phyloP scores from a whole-genome alignment of 2,113 vertebrate species.

The Gulo gulo region DNA sequence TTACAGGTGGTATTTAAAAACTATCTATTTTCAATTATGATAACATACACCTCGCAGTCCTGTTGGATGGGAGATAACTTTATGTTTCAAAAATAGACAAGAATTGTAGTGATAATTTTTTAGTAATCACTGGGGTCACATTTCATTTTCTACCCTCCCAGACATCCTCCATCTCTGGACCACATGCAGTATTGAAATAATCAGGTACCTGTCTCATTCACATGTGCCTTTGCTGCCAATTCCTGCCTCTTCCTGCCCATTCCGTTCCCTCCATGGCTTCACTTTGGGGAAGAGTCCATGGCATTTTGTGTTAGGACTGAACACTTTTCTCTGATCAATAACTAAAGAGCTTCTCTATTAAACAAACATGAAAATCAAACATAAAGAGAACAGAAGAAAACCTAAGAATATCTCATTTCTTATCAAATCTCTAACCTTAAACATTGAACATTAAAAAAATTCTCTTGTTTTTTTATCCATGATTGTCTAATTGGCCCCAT shows the following conservation, averaged over 20 bases:
- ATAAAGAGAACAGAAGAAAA: neutral
- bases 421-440: neutral
- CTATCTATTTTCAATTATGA: constrained; percentile 34
- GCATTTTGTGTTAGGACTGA: neutral
- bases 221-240: neutral
- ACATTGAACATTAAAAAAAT: neutral
- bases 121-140: neutral
- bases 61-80: constrained; percentile 26
- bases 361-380: neutral
- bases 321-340: neutral
- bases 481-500: neutral
- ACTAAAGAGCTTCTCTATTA: neutral
- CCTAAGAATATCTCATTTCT: neutral
- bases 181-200: neutral
- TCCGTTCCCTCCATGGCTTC: neutral
- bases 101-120: neutral
- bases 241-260: neutral
- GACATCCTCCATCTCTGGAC: neutral
- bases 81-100: constrained; percentile 14
- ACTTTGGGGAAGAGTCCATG: neutral
- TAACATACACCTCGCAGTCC: neutral
- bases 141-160: neutral
- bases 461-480: neutral
- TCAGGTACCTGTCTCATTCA: neutral
- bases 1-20: constrained; percentile 41